phyloP scores from a whole-genome alignment of 2,888 invertebrate genomes.

The Bruchidius siliquastri region DNA sequence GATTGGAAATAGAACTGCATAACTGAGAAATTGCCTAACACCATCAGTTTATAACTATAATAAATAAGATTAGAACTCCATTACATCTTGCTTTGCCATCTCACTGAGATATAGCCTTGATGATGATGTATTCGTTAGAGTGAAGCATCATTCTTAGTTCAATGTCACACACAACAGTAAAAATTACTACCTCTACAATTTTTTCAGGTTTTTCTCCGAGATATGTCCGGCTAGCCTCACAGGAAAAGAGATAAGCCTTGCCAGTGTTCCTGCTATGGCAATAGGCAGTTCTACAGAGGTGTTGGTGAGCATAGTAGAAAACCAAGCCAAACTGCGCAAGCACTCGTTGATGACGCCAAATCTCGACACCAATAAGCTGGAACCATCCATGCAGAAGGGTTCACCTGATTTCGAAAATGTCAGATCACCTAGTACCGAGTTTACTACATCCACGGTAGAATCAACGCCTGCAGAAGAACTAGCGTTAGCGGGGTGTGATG shows the following conservation, averaged over 20 bases:
- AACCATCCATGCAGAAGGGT: conserved; percentile 31
- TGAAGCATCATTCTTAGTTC: too few species aligned
- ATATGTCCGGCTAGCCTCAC: conserved; percentile 30
- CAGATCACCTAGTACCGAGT: conserved; percentile 41
- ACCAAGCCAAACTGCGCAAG: conserved; percentile 35
- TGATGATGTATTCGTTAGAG: too few species aligned
- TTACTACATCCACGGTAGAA: conserved; percentile 32
- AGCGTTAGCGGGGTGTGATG: neutral
- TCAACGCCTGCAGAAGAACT: conserved; percentile 16
- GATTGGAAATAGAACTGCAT: too few species aligned
- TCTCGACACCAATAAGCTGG: conserved; percentile 32
- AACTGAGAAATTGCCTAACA: too few species aligned
- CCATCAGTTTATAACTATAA: too few species aligned
- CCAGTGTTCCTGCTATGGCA: conserved; percentile 40
- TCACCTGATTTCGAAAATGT: conserved; percentile 34
- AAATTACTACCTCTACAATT: too few species aligned
- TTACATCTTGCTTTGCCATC: too few species aligned
- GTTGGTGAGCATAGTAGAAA: conserved; percentile 42
- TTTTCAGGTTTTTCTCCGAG: neutral
- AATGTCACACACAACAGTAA: too few species aligned
- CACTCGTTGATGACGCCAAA: conserved; percentile 30
- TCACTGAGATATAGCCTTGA: too few species aligned
- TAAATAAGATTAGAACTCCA: too few species aligned
- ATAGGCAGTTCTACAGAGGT: conserved; percentile 43
- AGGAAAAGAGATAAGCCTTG: conserved; percentile 33